Conservation (phyloP, 2,113 vertebrate species). For the Pristiophorus japonicus region DNA sequence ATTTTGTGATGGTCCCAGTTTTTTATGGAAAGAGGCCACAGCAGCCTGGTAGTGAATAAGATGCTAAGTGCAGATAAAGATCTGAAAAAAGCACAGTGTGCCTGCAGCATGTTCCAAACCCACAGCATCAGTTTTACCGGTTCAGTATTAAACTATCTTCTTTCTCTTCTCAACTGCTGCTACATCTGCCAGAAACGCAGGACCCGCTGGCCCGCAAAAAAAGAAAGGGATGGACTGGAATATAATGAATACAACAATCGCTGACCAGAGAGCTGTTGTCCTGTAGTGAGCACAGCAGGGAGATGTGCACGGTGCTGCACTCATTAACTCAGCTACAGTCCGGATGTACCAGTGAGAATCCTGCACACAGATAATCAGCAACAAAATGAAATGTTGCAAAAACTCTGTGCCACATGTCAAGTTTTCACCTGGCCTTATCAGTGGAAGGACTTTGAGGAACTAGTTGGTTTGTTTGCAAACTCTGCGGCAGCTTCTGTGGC, state of each 20-base stretch:
- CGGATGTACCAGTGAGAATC: not conserved
- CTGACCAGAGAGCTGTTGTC: not conserved
- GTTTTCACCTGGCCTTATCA: not conserved
- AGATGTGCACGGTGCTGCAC: not conserved
- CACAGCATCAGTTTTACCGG: not conserved
- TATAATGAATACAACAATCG: not conserved
- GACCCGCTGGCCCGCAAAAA: not conserved
- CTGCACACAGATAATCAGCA: not conserved
- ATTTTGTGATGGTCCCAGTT: not conserved
- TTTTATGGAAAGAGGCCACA: not conserved
- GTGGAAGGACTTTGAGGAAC: not conserved
- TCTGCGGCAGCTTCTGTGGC: not conserved
- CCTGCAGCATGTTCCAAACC: not conserved
- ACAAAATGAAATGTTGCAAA: constrained; percentile 12
- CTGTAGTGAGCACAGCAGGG: not conserved
- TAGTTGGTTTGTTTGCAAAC: not conserved
- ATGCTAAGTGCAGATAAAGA: not conserved
- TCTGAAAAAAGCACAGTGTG: not conserved
- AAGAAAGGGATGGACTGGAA: not conserved
- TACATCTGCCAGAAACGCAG: not conserved
- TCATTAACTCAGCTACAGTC: not conserved
- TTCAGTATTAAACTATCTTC: not conserved
- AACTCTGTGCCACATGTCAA: not conserved
- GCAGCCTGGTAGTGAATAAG: not conserved
- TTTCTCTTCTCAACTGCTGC: not conserved